phyloP scores from a whole-genome alignment of 2,797 vertebrate genomes.

The Esox masquinongy region DNA sequence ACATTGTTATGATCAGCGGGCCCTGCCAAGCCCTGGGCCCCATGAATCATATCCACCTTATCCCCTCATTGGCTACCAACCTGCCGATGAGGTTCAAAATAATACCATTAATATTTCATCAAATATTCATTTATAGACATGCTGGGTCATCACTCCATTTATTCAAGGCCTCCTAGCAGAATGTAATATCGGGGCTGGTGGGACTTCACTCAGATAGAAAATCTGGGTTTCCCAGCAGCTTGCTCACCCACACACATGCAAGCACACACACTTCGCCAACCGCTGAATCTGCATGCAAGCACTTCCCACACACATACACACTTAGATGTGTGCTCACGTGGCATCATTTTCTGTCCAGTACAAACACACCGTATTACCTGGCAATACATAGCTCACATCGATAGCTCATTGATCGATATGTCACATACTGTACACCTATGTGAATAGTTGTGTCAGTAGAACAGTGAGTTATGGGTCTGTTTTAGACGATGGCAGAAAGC shows the following conservation, averaged over 20 bases:
- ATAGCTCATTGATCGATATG: background rate
- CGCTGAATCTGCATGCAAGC: background rate
- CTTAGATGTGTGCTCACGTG: constrained; percentile 5
- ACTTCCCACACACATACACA: constrained; percentile 20
- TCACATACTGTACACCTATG: background rate
- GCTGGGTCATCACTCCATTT: constrained; percentile 28
- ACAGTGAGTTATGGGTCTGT: background rate
- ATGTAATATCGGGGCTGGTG: constrained; percentile 15
- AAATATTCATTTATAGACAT: constrained; percentile 30
- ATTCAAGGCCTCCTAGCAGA: constrained; percentile 28
- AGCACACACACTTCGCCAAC: background rate
- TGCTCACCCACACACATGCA: constrained; percentile 3
- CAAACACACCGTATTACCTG: background rate
- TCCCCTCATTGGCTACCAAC: too few species aligned
- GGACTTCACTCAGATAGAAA: constrained; percentile 23
- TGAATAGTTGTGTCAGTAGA: background rate
- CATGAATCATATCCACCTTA: too few species aligned
- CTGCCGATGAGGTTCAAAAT: constrained; percentile 4
- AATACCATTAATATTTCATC: background rate
- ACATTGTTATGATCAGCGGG: too few species aligned
- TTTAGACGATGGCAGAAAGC: constrained; percentile 16
- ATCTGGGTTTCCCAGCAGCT: constrained; percentile 19
- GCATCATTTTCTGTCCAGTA: background rate
- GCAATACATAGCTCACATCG: background rate
- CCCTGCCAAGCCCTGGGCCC: too few species aligned